Conservation (phyloP, 2,797 vertebrate species). For the Sebastolobus altivelis region DNA sequence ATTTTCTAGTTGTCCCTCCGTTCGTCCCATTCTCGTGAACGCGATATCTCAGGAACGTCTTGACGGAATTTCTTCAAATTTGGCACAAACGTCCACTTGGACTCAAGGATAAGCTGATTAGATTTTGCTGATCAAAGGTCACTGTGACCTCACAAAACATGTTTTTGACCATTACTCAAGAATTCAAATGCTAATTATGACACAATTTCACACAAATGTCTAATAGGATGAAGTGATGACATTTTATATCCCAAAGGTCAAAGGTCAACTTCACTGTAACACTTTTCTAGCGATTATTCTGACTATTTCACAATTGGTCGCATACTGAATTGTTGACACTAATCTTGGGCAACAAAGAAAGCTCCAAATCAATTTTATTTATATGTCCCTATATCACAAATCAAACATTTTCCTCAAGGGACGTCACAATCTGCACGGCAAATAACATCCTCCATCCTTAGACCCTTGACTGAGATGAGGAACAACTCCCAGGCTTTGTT, state of each 20-base stretch:
- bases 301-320: neutral
- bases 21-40: neutral
- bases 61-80: no score
- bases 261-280: neutral
- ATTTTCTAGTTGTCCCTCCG: neutral
- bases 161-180: neutral
- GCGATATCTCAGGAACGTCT: fast-evolving
- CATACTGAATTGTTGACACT: neutral
- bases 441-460: neutral
- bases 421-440: neutral
- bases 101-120: neutral
- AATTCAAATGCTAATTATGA: neutral
- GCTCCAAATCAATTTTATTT: no score
- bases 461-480: neutral
- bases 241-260: neutral
- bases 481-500: neutral
- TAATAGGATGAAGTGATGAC: neutral
- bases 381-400: neutral
- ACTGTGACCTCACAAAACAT: neutral
- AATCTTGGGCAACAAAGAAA: no score
- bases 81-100: no score
- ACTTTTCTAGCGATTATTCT: neutral
- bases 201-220: neutral
- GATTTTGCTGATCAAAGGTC: neutral
- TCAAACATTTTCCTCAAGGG: neutral